phyloP scores from a whole-genome alignment of 2,888 invertebrate species.

The Brachynemurus nebulosus region DNA sequence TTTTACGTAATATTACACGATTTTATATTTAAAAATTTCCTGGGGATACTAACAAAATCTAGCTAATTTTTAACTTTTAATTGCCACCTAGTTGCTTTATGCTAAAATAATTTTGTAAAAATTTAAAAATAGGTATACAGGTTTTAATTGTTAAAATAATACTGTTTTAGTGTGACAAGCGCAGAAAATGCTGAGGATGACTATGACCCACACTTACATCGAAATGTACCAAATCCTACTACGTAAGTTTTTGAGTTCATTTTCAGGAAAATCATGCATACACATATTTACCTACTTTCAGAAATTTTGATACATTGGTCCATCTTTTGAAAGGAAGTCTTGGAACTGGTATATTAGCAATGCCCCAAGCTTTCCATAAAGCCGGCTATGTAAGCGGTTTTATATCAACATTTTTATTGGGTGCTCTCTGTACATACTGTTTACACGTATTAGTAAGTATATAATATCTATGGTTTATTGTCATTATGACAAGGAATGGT shows the following conservation, averaged over 20 bases:
- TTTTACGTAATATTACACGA: no score
- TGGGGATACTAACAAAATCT: no score
- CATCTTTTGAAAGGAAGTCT: conserved; percentile 82
- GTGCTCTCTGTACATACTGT: conserved; percentile 71
- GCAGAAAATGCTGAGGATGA: conserved; percentile 23
- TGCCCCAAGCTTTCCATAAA: conserved; percentile 84
- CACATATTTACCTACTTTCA: conserved; percentile 28
- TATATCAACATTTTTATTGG: conserved; percentile 63
- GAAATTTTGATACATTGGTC: conserved; percentile 67
- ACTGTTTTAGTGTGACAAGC: conserved; percentile 2
- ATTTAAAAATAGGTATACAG: no score
- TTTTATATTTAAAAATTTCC: no score
- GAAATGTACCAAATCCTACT: conserved; percentile 52
- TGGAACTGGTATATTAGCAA: conserved; percentile 86
- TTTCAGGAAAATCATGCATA: neutral
- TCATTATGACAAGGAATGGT: no score
- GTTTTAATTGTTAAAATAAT: no score
- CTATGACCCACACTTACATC: conserved; percentile 56
- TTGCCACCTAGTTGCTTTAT: no score
- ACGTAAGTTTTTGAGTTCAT: conserved; percentile 54
- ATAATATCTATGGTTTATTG: neutral
- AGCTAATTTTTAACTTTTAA: no score
- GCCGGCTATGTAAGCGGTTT: conserved; percentile 70
- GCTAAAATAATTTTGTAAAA: no score
- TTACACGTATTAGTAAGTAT: conserved; percentile 64